A percentile compares a stretch with the other conserved stretches of the same genome.
Evolutionary conservation across 2,113 vertebrate genomes (phyloP).

Genomic region (Nibea coibor): DNA sequence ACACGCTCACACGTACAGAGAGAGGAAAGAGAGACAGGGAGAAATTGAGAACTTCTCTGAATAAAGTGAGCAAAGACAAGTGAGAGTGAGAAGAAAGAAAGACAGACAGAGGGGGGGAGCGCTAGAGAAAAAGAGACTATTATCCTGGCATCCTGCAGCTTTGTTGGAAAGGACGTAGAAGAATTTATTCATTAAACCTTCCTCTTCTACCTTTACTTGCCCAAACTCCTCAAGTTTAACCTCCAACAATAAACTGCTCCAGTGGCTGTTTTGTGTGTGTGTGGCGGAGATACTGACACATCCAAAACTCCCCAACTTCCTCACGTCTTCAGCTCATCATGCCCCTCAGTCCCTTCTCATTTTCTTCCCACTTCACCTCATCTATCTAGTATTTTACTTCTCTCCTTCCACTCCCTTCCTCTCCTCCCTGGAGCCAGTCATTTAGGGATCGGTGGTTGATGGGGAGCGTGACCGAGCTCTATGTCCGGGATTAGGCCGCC

Average conservation of each 20-base stretch:
- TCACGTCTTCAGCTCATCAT: conserved; percentile 24
- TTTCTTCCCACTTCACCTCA: conserved; percentile 47
- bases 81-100: conserved; percentile 14
- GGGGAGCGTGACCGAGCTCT: conserved; percentile 56
- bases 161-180: conserved; percentile 77
- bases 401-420: conserved; percentile 39
- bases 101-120: neutral
- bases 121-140: conserved; percentile 29
- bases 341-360: conserved; percentile 22
- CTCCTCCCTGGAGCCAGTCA: conserved; percentile 51
- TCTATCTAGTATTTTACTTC: conserved; percentile 46
- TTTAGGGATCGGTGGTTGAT: conserved; percentile 66
- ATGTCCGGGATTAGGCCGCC: conserved; percentile 62
- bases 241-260: conserved; percentile 74
- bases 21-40: conserved; percentile 7
- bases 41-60: conserved; percentile 38
- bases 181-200: conserved; percentile 75
- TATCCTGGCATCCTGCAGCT: conserved; percentile 70
- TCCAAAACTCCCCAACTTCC: conserved; percentile 47
- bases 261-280: neutral
- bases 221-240: conserved; percentile 75
- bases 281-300: conserved; percentile 5
- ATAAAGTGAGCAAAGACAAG: conserved; percentile 33
- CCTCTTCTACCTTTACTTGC: conserved; percentile 1
- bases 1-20: conserved; percentile 34